These are phyloP conservation scores for Trididemnum clinides DNA, from an alignment of 23 tunicate species.

Conservation along the genomic window DNA sequence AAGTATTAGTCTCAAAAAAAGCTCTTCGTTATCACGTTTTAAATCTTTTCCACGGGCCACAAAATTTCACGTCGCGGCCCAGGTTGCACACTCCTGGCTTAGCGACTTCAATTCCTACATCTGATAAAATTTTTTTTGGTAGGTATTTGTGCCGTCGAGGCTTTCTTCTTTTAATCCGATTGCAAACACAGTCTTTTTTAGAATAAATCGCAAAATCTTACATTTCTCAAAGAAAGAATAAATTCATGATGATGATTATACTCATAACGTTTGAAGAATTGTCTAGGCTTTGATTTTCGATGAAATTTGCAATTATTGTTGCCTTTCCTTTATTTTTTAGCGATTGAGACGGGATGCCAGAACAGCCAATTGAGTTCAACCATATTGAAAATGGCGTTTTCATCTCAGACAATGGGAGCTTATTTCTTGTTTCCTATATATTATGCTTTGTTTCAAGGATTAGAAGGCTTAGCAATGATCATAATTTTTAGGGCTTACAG, in stretches of 20 bases:
- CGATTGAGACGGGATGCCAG: constrained; percentile 85
- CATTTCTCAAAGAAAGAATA: too few relatives aligned
- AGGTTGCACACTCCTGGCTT: too few relatives aligned
- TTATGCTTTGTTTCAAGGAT: constrained; percentile 74
- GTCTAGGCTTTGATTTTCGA: not conserved
- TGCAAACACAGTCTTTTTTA: not conserved
- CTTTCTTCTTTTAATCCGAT: not conserved
- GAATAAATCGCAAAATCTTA: too few relatives aligned
- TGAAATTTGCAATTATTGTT: not conserved
- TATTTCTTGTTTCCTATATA: constrained; percentile 75
- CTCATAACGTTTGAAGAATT: too few relatives aligned
- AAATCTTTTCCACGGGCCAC: too few relatives aligned
- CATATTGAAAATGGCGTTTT: constrained; percentile 75
- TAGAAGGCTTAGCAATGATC: constrained; percentile 67
- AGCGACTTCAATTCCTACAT: too few relatives aligned
- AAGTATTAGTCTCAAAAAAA: too few relatives aligned
- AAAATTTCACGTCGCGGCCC: too few relatives aligned
- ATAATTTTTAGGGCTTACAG: constrained; percentile 56
- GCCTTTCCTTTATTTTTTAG: constrained; percentile 39
- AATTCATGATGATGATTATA: too few relatives aligned
- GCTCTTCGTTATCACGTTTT: too few relatives aligned
- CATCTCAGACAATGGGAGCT: constrained; percentile 61
- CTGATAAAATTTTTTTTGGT: too few relatives aligned
- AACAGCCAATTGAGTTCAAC: constrained; percentile 87
- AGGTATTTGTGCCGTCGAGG: too few relatives aligned